Base-by-base conservation (phyloP, 1,140 invertebrate species). In the Epicauta chinensis region DNA sequence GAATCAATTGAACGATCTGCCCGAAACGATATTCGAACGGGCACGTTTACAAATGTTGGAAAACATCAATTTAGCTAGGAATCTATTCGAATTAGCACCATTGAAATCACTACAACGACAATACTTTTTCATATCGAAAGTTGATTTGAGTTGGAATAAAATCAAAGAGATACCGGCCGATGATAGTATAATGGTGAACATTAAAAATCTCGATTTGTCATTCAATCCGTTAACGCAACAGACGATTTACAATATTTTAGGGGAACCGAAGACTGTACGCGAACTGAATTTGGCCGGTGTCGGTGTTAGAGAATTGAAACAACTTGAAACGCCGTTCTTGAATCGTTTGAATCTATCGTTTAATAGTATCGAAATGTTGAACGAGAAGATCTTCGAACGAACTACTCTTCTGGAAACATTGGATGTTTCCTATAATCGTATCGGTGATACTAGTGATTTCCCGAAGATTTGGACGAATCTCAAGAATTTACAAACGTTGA, bases 271-370 rank as follows among this genome's bases (percentile, higher is more conserved):
- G 75, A 91, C 90, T 0, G 81, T 91, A 0, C 70, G 90, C 40
- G 80, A 83, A 37, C 70, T 95, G 7, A 91, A 90, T 68, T 71
- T 95, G 15, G 88, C 89, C 0, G 80, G 83, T 34, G 89, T 86
- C 2, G 84, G 86, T 9, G 84, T 93, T 4, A 78, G 72, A 37
- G 64, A 71, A 3, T 68, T 92, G 2, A 74, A 77, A 0, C 78
- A 82, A 32, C 65, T 95, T 13, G 92, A 94, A 73, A 93, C 88
- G 16, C 91, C 91, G 4, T 95, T 94, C 63, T 73, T 95, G 31
- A 81, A 83, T 53, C 71, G 73, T 47, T 70, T 95, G n/a, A 92
- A 94, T 71, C 63, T 94, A 5, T 91, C 89, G 0, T 70, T 77
- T 17, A 95, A 95, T 65, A 77, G 80, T 37, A 82, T 95, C 16